A percentile compares a stretch with the other conserved stretches of the same genome.
Evolutionary conservation across 1,140 invertebrate genomes (phyloP).

Genomic region (Drosophila parabipectinata): DNA sequence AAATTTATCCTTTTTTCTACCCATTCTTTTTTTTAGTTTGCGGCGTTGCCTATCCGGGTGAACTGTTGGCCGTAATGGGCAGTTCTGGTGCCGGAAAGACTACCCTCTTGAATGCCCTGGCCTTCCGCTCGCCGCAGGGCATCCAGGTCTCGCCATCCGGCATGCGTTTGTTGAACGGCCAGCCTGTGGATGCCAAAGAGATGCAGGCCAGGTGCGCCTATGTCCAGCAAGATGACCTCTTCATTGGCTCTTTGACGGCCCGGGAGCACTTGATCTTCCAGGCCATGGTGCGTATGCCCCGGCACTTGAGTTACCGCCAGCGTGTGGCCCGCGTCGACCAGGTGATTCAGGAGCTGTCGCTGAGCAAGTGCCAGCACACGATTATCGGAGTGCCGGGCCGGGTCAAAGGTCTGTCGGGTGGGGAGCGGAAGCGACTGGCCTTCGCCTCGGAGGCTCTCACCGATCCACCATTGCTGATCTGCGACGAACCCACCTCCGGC

Average conservation of each 20-base stretch:
- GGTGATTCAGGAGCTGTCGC: conserved; percentile 90
- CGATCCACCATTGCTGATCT: conserved; percentile 97
- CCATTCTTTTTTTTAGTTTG: conserved; percentile 85
- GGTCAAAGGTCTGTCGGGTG: conserved; percentile 96
- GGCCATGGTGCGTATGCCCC: conserved; percentile 96
- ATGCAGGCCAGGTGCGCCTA: conserved; percentile 94
- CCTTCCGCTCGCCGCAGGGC: conserved; percentile 89
- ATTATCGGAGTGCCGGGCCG: conserved; percentile 93
- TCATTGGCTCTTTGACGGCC: conserved; percentile 96
- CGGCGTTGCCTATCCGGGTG: conserved; percentile 94
- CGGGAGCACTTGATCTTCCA: conserved; percentile 95
- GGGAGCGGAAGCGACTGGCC: conserved; percentile 97
- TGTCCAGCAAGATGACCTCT: conserved; percentile 98
- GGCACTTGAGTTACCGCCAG: conserved; percentile 89
- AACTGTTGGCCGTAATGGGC: conserved; percentile 96
- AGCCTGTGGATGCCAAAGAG: conserved; percentile 87
- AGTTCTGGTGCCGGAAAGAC: conserved; percentile 98
- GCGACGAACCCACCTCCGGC: conserved; percentile 98
- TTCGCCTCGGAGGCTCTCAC: conserved; percentile 98
- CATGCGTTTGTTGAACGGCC: conserved; percentile 89
- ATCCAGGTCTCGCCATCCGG: conserved; percentile 84
- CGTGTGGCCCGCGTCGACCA: conserved; percentile 94
- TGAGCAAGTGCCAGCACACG: conserved; percentile 94
- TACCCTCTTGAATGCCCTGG: conserved; percentile 95
- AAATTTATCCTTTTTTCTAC: neutral